A percentile compares a stretch with the other conserved stretches of the same genome.
These are phyloP conservation scores for Crematogaster levior DNA, from an alignment of 2,888 invertebrate species.

Conservation along the genomic window DNA sequence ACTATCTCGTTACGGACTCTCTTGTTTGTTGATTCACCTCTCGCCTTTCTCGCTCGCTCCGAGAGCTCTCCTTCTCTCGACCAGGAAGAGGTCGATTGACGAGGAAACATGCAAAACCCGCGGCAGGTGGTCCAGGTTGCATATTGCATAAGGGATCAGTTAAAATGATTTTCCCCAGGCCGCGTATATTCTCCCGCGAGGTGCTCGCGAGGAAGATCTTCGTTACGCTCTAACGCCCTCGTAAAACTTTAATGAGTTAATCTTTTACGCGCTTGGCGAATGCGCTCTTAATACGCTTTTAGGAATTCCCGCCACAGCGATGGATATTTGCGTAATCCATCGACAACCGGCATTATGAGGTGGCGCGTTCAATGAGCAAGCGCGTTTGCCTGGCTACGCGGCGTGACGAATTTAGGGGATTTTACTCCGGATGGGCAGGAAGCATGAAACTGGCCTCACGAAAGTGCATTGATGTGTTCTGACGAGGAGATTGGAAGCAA, in stretches of 20 bases:
- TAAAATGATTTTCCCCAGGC: constrained; percentile 31
- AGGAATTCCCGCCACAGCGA: constrained; percentile 10
- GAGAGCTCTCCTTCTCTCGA: constrained; percentile 29
- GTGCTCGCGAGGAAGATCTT: constrained; percentile 61
- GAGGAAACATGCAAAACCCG: constrained; percentile 45
- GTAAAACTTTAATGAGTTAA: constrained; percentile 68
- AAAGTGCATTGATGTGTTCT: constrained; percentile 66
- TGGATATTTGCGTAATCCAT: constrained; percentile 39
- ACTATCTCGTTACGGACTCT: constrained; percentile 67
- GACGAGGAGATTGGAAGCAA: constrained; percentile 67
- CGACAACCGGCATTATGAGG: constrained; percentile 36
- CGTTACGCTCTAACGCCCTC: constrained; percentile 35
- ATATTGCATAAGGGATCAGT: constrained; percentile 66
- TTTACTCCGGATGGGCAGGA: constrained; percentile 75
- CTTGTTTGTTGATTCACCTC: constrained; percentile 69
- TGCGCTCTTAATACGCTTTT: constrained; percentile 39
- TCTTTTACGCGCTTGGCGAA: constrained; percentile 50
- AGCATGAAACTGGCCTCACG: constrained; percentile 71
- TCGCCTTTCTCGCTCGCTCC: constrained; percentile 24
- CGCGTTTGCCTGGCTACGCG: constrained; percentile 42
- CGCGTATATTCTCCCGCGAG: constrained; percentile 42
- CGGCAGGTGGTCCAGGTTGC: constrained; percentile 53
- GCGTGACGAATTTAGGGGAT: constrained; percentile 68
- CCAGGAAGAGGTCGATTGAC: constrained; percentile 62
- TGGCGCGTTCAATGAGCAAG: constrained; percentile 14